A percentile compares a stretch with the other conserved stretches of the same genome.
Evolutionary conservation across 2,113 vertebrate genomes (phyloP).

Genomic region (Tragelaphus buxtoni): DNA sequence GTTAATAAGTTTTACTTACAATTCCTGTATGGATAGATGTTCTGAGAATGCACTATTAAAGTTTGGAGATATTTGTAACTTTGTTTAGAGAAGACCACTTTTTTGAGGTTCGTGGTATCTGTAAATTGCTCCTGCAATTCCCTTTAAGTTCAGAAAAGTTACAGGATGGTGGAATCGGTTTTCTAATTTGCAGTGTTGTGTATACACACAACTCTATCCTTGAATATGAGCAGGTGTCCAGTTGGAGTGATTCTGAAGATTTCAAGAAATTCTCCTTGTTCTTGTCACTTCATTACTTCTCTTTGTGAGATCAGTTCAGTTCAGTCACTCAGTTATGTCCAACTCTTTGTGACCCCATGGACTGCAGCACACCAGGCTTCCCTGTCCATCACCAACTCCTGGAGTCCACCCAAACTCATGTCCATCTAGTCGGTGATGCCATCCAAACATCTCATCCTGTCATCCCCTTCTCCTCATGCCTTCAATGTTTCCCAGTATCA

Average conservation of each 20-base stretch:
- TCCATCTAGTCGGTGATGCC: neutral
- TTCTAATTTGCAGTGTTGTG: neutral
- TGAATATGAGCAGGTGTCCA: neutral
- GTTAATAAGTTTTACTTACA: neutral
- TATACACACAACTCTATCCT: neutral
- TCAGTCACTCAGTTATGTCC: neutral
- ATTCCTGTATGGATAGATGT: neutral
- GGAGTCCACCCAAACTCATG: neutral
- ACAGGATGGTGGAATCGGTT: neutral
- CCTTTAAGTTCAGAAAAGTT: neutral
- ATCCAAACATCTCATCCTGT: neutral
- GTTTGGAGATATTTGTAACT: neutral
- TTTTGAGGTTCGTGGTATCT: neutral
- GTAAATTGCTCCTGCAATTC: neutral
- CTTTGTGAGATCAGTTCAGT: neutral
- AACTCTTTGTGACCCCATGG: neutral
- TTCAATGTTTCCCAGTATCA: neutral
- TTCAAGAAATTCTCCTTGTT: neutral
- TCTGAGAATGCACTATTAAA: neutral
- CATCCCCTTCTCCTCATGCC: neutral
- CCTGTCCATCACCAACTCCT: neutral
- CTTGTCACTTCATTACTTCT: neutral
- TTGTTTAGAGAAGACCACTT: neutral
- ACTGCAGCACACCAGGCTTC: neutral
- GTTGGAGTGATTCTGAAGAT: neutral